A percentile compares a stretch with the other conserved stretches of the same genome.
Conservation (phyloP, 2,113 vertebrate species). For the Rostratula benghalensis region DNA sequence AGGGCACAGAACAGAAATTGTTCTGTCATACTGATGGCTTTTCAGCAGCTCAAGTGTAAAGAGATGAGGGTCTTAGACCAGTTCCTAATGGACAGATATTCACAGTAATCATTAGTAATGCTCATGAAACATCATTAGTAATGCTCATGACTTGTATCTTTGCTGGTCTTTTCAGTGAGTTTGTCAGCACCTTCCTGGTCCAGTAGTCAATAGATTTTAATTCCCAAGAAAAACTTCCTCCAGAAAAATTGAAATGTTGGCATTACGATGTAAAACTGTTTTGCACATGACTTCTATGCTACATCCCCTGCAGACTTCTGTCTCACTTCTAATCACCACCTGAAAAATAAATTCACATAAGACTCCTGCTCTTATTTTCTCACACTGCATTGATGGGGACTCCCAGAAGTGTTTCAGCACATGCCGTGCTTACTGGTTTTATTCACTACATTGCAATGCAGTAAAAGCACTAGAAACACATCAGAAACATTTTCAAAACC, state of each 20-base stretch:
- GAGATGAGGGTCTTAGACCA: neutral
- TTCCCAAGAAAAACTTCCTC: neutral
- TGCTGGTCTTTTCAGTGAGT: neutral
- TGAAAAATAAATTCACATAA: neutral
- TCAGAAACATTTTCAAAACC: neutral
- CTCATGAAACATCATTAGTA: neutral
- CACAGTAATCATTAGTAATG: neutral
- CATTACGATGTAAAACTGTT: neutral
- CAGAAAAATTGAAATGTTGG: neutral
- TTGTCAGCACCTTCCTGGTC: neutral
- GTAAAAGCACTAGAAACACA: neutral
- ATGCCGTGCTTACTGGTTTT: neutral
- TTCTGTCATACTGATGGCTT: neutral
- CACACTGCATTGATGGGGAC: neutral
- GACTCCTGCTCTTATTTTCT: neutral
- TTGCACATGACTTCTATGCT: neutral
- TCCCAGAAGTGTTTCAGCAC: neutral
- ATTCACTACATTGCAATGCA: neutral
- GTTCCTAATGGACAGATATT: neutral
- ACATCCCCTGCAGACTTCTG: neutral
- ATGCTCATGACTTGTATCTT: neutral
- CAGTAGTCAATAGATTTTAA: neutral
- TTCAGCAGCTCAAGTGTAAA: neutral
- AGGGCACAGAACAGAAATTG: neutral
- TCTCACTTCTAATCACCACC: neutral